Conservation (phyloP, 2,797 vertebrate genomes). For the Prunella strophiata region DNA sequence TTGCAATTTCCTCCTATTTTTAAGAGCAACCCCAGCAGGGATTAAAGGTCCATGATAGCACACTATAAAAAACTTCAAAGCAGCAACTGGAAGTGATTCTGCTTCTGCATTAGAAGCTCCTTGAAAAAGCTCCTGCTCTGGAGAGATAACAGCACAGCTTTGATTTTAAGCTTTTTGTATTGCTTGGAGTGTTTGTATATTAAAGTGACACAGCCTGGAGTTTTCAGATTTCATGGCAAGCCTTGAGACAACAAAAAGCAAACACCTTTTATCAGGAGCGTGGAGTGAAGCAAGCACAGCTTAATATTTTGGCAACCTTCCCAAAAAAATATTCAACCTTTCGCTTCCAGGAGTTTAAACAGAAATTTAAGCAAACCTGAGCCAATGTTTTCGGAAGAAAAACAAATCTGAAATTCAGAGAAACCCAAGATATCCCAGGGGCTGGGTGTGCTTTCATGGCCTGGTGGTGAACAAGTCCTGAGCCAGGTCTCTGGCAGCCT, state of each 20-base stretch:
- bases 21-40: conserved; percentile 48
- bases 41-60: conserved; percentile 67
- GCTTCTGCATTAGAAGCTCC: conserved; percentile 55
- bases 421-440: not conserved
- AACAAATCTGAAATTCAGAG: not conserved
- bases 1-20: conserved; percentile 50
- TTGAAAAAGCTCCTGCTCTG: conserved; percentile 71
- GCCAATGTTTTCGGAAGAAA: not conserved
- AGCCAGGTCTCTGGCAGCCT: not conserved
- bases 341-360: not conserved
- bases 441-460: not conserved
- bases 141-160: conserved; percentile 70
- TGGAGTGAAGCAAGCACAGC: not conserved
- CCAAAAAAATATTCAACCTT: conserved; percentile 1
- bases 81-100: conserved; percentile 66
- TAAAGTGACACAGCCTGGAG: conserved; percentile 64
- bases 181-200: conserved; percentile 53
- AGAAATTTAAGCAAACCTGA: conserved; percentile 20
- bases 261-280: not conserved
- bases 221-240: conserved; percentile 53
- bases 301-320: not conserved
- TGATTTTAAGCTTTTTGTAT: conserved; percentile 73
- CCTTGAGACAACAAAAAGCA: not conserved
- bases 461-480: accelerated
- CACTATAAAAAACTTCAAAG: conserved; percentile 75